Base-by-base conservation (phyloP, 2,113 vertebrate species). In the Oxygymnocypris stewartii region DNA sequence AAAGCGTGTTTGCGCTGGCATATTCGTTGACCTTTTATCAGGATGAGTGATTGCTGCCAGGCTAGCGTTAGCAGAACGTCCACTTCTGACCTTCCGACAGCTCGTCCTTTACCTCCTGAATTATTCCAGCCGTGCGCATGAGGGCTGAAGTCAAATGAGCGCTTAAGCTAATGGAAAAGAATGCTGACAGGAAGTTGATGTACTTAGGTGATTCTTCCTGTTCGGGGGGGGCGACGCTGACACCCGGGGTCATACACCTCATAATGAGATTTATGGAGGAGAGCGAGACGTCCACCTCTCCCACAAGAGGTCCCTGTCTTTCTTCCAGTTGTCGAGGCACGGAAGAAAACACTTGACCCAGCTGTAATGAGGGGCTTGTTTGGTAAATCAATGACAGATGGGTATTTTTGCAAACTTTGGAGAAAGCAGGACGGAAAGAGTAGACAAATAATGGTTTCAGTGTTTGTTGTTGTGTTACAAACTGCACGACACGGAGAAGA, bases 251-350 rank as follows among this genome's bases (percentile, higher is more conserved):
- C 87, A 87, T 7, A 69, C 14, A 47, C 28, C 57, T 61, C 81
- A 76, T 91, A 91, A 90, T 91, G 89, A 89, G 90, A 91, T 91
- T 90, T 91, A 89, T 88, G 82, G 78, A 63, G 71, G 47, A 63
- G 69, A 47, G 35, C 63, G 80, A 71, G 74, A 74, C 20, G 67
- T 47, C 69, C 81, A 81, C 79, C 77, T 73, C 65, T 82, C 61
- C 42, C 31, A 13, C 65, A 49, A 76, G 69, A 44, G 59, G 63
- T 81, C 61, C 37, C 79, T 76, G 87, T 83, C 61, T 42, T 42
- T 87, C 74, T 79, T 47, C n/a, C 49, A 74, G 85, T 83, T 81
- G 75, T 77, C 85, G 80, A 73, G 61, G 79, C 81, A 84, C 63
- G n/a, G 61, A 69, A 84, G 83, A 12, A 42, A 76, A 85, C 83